Base-by-base conservation (phyloP, 2,113 vertebrate species). In the Ellobius talpinus region DNA sequence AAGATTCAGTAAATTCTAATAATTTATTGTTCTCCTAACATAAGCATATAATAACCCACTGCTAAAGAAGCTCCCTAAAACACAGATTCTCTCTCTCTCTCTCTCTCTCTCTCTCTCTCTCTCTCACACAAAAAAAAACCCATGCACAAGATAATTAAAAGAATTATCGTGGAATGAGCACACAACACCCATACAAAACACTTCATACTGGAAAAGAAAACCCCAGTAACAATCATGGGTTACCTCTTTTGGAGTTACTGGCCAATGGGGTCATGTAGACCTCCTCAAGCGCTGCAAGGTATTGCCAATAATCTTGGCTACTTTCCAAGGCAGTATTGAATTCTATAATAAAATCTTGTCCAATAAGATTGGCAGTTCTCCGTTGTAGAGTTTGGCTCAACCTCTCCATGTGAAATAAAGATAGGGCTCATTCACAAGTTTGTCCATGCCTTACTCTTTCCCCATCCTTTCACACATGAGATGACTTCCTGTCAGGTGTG, bases 401-500 rank as follows among this genome's bases (percentile, higher is more conserved):
- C 1, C 47, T 77, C 10, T 77, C 12, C 36, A 3, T 23, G 65
- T 68, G 78, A 74, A 89, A 55, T 42, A 39, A 14, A 63, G 3
- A 3, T 23, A 23, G 29, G 23, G 1, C 14, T 88, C n/a, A 7
- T 0, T 21, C 16, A 61, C 33, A 33, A 45, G 3, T 14, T 61
- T 76, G 7, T 81, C 50, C 24, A 13, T 3, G 10, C 16, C 47
- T 0, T 68, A 5, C 21, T 74, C 36, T 89, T 58, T 52, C 3
- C 13, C 29, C 2, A 10, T 52, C 4, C 29, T 7, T 7, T 39
- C 2, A 24, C 12, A 36, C 8, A 0, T 36, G 24, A 55, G 16
- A 1, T 70, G 39, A 73, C 26, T 17, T n/a, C 13, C 23, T 50
- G 24, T 26, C 39, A 68, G 39, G 23, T 42, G 21, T 68, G 1